A percentile compares a stretch with the other conserved stretches of the same genome.
These are phyloP conservation scores for Trisateles emortualis DNA, from an alignment of 2,888 invertebrate genomes.

Conservation along the genomic window DNA sequence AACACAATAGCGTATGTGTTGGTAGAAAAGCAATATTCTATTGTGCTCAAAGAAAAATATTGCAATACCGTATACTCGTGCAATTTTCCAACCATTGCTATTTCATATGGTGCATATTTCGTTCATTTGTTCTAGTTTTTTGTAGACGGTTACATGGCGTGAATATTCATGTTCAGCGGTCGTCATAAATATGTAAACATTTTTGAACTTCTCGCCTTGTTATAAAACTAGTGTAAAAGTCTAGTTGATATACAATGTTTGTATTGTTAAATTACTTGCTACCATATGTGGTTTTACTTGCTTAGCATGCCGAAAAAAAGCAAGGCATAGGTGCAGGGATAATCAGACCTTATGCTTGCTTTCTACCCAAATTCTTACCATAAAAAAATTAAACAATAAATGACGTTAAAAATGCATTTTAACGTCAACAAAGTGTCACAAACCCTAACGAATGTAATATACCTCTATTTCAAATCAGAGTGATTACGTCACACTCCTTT, in stretches of 20 bases:
- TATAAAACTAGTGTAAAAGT: constrained; percentile 20
- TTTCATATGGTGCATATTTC: constrained; percentile 60
- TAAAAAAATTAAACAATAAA: no score
- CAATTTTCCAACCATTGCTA: constrained; percentile 59
- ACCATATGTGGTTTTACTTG: constrained; percentile 17
- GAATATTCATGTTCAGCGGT: constrained; percentile 37
- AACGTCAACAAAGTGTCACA: neutral
- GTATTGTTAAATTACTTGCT: no score
- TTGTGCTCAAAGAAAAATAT: constrained; percentile 69
- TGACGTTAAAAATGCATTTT: no score
- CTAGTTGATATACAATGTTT: constrained; percentile 10
- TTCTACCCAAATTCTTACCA: no score
- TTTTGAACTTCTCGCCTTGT: constrained; percentile 29
- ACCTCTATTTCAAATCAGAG: constrained; percentile 16
- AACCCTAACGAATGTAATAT: constrained; percentile 8
- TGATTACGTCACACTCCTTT: constrained; percentile 35
- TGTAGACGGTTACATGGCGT: constrained; percentile 35
- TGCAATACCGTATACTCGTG: constrained; percentile 57
- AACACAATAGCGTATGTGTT: constrained; percentile 43
- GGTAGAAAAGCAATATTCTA: constrained; percentile 59
- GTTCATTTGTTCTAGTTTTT: constrained; percentile 53
- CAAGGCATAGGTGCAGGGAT: no score
- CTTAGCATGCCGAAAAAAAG: no score
- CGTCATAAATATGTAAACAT: constrained; percentile 38
- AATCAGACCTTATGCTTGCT: no score